phyloP scores from a whole-genome alignment of 2,113 vertebrate genomes.

The Alligator sinensis region DNA sequence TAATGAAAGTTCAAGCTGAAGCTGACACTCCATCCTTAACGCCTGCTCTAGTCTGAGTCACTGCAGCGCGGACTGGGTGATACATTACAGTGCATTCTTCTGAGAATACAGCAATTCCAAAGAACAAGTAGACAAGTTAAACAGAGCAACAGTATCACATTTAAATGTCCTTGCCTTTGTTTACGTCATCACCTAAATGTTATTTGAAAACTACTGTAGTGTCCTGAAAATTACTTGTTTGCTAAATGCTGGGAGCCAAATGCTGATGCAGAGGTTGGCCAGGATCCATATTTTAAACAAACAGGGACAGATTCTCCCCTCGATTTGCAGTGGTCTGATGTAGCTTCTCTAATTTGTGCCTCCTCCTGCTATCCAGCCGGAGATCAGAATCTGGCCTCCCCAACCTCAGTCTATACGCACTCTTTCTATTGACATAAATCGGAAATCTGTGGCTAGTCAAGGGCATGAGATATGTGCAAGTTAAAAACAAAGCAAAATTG shows the following conservation, averaged over 20 bases:
- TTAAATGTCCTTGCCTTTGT: background rate
- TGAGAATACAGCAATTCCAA: conserved; percentile 44
- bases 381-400: background rate
- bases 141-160: background rate
- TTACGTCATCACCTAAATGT: background rate
- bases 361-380: background rate
- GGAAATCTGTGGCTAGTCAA: background rate
- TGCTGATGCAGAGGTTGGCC: background rate
- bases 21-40: conserved; percentile 18
- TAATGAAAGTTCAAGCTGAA: background rate
- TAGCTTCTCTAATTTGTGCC: background rate
- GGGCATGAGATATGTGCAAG: background rate
- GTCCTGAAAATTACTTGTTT: background rate
- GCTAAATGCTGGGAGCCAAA: background rate
- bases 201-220: background rate
- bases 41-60: conserved; percentile 58
- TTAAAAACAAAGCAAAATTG: background rate
- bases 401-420: background rate
- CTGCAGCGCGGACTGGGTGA: conserved; percentile 34
- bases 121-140: background rate
- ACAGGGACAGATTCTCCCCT: background rate
- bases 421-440: background rate
- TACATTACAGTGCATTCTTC: conserved; percentile 13
- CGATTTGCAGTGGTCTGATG: background rate
- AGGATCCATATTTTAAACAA: background rate